Base-by-base conservation (phyloP, 2,888 invertebrate genomes). In the Encarsia formosa region DNA sequence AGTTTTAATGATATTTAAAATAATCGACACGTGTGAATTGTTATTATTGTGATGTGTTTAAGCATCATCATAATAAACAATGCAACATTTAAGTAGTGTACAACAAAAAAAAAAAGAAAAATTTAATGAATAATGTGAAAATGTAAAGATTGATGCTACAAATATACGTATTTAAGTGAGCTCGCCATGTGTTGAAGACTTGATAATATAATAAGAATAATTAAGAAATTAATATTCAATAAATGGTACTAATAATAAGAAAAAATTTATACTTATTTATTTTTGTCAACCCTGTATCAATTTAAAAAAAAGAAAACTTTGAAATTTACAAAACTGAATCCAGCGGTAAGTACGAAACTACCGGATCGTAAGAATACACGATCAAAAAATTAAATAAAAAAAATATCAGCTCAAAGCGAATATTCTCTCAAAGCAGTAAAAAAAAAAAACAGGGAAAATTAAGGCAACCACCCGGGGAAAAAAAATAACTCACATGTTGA, bases 121-220 rank as follows among this genome's bases (percentile, higher is more conserved):
- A 37, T 22, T 26, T 38, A 38, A 42, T 52, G 46, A 45, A 32
- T 39, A 37, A 38, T 47, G 35, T 13, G 52, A 31, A 29, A 47
- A 42, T 47, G 38, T 37, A 38, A 52, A 38, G 16, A 38, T 47
- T 52, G 37, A 31, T 38, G 47, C 47, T 47, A 52, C 31, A 41
- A 42, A 47, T 52, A 42, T 52, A 47, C 52, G 52, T 52, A 52
- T 52, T 41, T 32, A 47, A 47, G 52, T 43, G 47, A 52, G 45
- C 47, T 47, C 40, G 32, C 34, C 52, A 52, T 42, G 42, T 32
- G 43, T 52, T 35, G 23, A 42, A 52, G 41, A 41, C 46, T 39
- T 45, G 32, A 42, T 51, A 47, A 42, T 41, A 47, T 46, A 47
- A 31, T 32, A 47, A 34, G 40, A 34, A 40, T 45, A 45, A 26